Base-by-base conservation (phyloP, 2,113 vertebrate genomes). In the Cryptotis parvus region DNA sequence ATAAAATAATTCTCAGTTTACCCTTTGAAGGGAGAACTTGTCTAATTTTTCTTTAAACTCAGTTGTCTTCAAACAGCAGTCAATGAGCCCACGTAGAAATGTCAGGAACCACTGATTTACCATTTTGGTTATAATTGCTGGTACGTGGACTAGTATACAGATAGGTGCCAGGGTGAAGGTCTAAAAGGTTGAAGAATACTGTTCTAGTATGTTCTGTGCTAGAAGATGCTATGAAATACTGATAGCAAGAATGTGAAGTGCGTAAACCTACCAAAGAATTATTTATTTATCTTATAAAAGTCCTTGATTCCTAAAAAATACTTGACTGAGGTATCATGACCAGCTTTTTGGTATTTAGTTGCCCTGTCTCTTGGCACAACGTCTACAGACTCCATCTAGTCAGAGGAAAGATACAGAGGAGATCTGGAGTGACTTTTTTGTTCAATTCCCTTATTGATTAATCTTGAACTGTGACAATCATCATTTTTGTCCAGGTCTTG, bases 1-100 rank as follows among this genome's bases (percentile, higher is more conserved):
- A 88, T 49, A 87, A 75, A 72, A n/a, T 15, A 14, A 37, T 43
- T 33, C 4, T 29, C 27, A 61, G 26, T 27, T 41, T 66, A 27
- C 27, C 6, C 16, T 93, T 35, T 37, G 68, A 84, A 77, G 6
- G 29, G 22, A 91, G 22, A 91, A 12, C 33, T 31, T 27, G n/a
- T 75, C 58, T 84, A 69, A 45, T 29, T 83, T 94, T 81, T 85
- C 18, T 80, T 86, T 83, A 43, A 22, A 4, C 55, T 58, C 55
- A 58, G 55, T 58, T 55, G 52, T 55, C 20, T 18, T 55, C 24
- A 58, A 24, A 22, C 55, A 16, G 18, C 8, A 18, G 6, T 58
- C 55, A 5, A 5, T 55, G 52, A 18, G 18, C 52, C 55, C 22
- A 58, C 8, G 55, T 24, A 58, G 55, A 58, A 58, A 58, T 3